Base-by-base conservation (phyloP, 2,888 invertebrate genomes). In the Eumacrocentrus americanus region DNA sequence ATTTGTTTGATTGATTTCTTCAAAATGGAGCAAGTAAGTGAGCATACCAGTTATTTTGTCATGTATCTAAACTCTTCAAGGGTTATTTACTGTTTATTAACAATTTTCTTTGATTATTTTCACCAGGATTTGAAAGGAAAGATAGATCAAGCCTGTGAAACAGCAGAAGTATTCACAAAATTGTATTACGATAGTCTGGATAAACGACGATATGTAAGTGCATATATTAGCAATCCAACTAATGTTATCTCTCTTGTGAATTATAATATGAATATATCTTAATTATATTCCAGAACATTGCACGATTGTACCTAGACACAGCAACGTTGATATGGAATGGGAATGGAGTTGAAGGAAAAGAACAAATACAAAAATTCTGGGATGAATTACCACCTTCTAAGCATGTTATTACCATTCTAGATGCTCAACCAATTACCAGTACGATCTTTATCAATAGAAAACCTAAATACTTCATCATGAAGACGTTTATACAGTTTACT, bases 311-410 rank as follows among this genome's bases (percentile, higher is more conserved):
- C 76, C 82, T 94, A 70, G 93, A 94, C 46, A 87, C 88, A 22
- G 94, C 91, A 3, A 83, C 90, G n/a, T 82, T 95, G 54, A 89
- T 93, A 44, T 98, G 95, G 96, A 96, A 97, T 83, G 97, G 97
- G 22, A 94, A 94, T 80, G 90, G 91, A 3, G 85, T 91, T 0
- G 87, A 84, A 56, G 94, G 94, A 4, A 89, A 87, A 72, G 91
- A 91, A 35, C 87, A 87, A 63, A 94, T 98, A 58, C 89, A 92
- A 73, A 92, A 92, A 73, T 96, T 94, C 75, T 87, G 92, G 65
- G 87, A 91, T 77, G 91, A 91, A 67, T 82, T 97, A 59, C 96
- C 97, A 2, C 81, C 89, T 0, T 90, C 94, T 16, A 90, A 89
- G 67, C 95, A 95, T 77, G 84, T 83, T 2, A 75, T 95, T 47